Evolutionary conservation across 1,140 invertebrate genomes (phyloP).

Genomic region (Heliconius melpomene): DNA sequence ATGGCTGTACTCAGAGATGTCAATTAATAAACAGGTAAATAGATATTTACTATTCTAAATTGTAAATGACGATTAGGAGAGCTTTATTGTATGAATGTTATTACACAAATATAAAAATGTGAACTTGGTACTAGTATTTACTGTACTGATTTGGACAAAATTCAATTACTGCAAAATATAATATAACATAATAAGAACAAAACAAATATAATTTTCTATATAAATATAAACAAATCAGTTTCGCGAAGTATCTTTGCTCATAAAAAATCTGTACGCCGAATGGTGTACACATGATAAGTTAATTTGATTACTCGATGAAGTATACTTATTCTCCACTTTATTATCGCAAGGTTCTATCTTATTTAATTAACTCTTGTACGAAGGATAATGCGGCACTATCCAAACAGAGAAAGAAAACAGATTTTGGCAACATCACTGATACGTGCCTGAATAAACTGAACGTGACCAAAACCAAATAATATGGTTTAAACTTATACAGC

Average conservation of each 20-base stretch:
- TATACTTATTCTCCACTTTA: constrained; percentile 2
- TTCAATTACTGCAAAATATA: not conserved
- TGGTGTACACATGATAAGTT: constrained; percentile 3
- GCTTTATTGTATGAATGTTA: too few relatives aligned
- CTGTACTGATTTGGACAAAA: too few relatives aligned
- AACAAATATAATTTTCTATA: not conserved
- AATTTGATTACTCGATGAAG: not conserved
- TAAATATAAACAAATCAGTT: constrained; percentile 1
- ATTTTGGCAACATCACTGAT: constrained; percentile 21
- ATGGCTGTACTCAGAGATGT: not conserved
- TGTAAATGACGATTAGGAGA: too few relatives aligned
- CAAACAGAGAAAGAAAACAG: constrained; percentile 26
- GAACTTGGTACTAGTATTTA: too few relatives aligned
- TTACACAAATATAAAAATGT: too few relatives aligned
- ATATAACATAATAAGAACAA: not conserved
- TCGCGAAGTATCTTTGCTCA: not conserved
- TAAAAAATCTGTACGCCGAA: constrained; percentile 2
- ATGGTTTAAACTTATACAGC: constrained; percentile 7
- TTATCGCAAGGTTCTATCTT: constrained; percentile 15
- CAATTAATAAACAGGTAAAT: not conserved
- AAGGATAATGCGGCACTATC: constrained; percentile 15
- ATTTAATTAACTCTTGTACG: constrained; percentile 16
- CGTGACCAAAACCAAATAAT: constrained; percentile 29
- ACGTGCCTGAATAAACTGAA: constrained; percentile 26
- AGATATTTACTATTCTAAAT: not conserved